These are phyloP conservation scores for Tenthredo livida DNA, from an alignment of 2,888 invertebrate species.

Conservation along the genomic window DNA sequence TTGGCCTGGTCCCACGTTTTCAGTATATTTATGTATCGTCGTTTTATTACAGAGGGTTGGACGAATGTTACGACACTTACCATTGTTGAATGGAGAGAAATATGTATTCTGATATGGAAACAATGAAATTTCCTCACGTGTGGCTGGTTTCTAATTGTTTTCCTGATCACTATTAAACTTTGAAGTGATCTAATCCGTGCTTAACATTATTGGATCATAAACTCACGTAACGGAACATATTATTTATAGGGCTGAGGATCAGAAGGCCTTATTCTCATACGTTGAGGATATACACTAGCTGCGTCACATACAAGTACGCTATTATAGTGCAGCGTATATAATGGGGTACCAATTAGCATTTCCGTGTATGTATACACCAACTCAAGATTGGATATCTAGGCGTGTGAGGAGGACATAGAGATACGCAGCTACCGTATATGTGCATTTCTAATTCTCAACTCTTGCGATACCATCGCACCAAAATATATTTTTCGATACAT, in stretches of 20 bases:
- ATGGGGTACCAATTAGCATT: not conserved
- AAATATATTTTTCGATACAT: not conserved
- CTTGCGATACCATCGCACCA: not conserved
- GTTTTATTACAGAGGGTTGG: slow-evolving; percentile 21
- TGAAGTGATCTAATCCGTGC: not conserved
- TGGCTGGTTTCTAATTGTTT: not conserved
- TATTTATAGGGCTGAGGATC: not conserved
- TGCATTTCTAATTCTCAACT: not conserved
- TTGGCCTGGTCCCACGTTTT: slow-evolving; percentile 24
- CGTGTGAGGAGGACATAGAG: too few relatives aligned
- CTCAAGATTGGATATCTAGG: too few relatives aligned
- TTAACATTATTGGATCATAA: not conserved
- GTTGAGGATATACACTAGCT: not conserved
- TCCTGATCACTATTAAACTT: not conserved
- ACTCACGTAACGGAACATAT: not conserved
- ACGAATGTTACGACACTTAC: slow-evolving; percentile 16
- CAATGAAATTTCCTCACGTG: not conserved
- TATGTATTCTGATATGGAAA: not conserved
- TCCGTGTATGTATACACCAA: too few relatives aligned
- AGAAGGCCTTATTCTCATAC: not conserved
- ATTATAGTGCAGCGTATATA: not conserved
- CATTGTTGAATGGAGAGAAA: not conserved
- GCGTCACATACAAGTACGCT: not conserved
- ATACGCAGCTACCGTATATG: not conserved
- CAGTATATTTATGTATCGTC: slow-evolving; percentile 38